A percentile compares a stretch with the other conserved stretches of the same genome.
Evolutionary conservation across 2,113 vertebrate genomes (phyloP).

Genomic region (Bettongia penicillata): DNA sequence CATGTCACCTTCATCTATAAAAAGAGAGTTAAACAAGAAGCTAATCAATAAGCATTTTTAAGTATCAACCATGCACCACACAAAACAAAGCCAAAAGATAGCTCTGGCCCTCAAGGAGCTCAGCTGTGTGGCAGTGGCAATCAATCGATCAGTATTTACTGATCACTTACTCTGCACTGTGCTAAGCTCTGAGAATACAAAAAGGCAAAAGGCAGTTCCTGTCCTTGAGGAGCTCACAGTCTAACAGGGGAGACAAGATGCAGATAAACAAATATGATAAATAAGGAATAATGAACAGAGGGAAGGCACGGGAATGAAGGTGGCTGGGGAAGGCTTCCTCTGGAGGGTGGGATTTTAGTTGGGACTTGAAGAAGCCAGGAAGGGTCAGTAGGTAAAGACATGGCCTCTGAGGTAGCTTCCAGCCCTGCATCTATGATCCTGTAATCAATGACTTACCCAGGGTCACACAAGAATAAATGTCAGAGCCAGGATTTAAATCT

Average conservation of each 20-base stretch:
- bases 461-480: not conserved
- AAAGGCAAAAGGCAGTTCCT: not conserved
- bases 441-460: not conserved
- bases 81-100: no score
- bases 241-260: not conserved
- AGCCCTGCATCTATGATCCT: not conserved
- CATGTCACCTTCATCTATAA: not conserved
- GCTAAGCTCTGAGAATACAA: not conserved
- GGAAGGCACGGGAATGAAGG: no score
- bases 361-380: no score
- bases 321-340: no score
- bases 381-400: not conserved
- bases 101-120: no score
- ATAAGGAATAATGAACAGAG: no score
- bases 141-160: no score
- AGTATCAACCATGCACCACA: not conserved
- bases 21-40: not conserved
- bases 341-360: no score
- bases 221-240: not conserved
- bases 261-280: no score
- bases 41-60: not conserved
- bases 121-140: no score
- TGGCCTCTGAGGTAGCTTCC: not conserved
- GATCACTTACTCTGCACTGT: no score
- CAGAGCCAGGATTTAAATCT: not conserved